phyloP scores from a whole-genome alignment of 2,888 invertebrate genomes.

The Hemicrepidius hirtus region DNA sequence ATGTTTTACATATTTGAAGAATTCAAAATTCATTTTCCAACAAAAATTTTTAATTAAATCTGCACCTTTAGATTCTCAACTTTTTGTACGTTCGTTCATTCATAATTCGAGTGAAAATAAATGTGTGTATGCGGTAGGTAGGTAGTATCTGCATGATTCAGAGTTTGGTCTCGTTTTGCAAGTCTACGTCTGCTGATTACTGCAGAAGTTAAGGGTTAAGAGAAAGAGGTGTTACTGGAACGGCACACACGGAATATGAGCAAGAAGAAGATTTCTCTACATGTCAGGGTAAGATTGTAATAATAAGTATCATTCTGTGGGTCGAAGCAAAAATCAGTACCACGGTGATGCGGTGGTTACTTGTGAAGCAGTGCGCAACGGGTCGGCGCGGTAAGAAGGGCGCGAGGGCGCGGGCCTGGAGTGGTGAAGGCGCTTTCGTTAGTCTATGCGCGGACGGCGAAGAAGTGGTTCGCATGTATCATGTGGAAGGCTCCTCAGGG shows the following conservation, averaged over 20 bases:
- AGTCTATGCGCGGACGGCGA: conserved; percentile 70
- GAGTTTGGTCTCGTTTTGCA: neutral
- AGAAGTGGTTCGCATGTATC: conserved; percentile 46
- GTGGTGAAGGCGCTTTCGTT: conserved; percentile 70
- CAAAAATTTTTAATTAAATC: too few species aligned
- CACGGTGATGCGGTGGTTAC: conserved; percentile 70
- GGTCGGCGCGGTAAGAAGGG: conserved; percentile 72
- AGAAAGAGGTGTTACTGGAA: neutral
- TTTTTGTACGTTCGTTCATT: too few species aligned
- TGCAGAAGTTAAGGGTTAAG: conserved; percentile 1
- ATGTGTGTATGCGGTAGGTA: neutral
- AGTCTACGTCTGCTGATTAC: neutral
- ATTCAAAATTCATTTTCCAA: too few species aligned
- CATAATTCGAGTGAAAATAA: neutral
- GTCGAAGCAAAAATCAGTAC: conserved; percentile 69
- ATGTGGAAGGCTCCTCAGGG: conserved; percentile 37
- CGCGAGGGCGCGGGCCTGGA: conserved; percentile 75
- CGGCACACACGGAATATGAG: neutral
- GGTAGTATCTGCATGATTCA: neutral
- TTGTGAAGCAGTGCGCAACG: conserved; percentile 71
- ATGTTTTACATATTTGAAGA: too few species aligned
- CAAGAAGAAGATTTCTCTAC: conserved; percentile 28
- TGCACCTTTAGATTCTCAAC: too few species aligned
- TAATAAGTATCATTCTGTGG: conserved; percentile 60
- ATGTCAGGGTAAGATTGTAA: conserved; percentile 43